Evolutionary conservation across 2,113 vertebrate species (phyloP).

Genomic region (Semnopithecus entellus): DNA sequence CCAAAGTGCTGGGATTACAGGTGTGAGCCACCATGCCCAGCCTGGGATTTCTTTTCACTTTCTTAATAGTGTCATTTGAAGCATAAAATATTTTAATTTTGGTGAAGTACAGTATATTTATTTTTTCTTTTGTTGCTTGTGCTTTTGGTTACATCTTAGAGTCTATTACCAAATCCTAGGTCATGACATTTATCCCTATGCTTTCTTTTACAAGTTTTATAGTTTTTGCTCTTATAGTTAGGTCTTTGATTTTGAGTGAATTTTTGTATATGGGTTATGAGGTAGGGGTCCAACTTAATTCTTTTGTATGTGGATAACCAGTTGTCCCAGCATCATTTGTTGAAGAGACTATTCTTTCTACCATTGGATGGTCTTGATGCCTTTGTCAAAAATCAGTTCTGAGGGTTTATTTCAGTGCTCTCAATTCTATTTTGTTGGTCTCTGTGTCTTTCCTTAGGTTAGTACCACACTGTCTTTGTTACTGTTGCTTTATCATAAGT

Average conservation of each 20-base stretch:
- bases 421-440: background rate
- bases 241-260: background rate
- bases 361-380: background rate
- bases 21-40: background rate
- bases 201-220: background rate
- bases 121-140: constrained; percentile 8
- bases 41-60: background rate
- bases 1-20: background rate
- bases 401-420: background rate
- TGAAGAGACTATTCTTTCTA: background rate
- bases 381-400: constrained; percentile 1
- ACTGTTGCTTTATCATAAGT: background rate
- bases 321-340: background rate
- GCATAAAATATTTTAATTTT: background rate
- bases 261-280: background rate
- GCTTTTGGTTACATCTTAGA: constrained; percentile 17
- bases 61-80: constrained; percentile 12
- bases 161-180: background rate
- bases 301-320: background rate
- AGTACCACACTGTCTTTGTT: background rate
- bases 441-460: background rate
- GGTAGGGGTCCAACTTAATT: background rate
- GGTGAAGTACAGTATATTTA: background rate
- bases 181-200: background rate
- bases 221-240: constrained; percentile 19